Percentiles rank a stretch among this genome's conserved stretches.
phyloP scores from a whole-genome alignment of 2,888 invertebrate species.

The Timandra comae region DNA sequence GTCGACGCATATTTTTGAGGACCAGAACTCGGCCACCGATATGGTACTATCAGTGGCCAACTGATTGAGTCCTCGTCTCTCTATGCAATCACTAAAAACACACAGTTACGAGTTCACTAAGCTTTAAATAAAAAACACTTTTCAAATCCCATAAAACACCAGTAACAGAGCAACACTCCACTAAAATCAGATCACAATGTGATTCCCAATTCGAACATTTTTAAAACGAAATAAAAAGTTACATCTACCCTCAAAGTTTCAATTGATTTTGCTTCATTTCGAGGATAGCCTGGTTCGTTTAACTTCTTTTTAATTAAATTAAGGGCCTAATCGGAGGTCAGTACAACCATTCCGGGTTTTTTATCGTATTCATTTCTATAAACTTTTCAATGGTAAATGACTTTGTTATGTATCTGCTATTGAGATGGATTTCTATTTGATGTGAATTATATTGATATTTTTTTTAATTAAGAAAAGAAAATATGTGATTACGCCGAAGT shows the following conservation, averaged over 20 bases:
- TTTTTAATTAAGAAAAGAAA: not conserved
- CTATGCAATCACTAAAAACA: too few relatives aligned
- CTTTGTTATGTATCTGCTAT: constrained; percentile 3
- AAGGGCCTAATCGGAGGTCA: constrained; percentile 44
- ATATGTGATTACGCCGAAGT: too few relatives aligned
- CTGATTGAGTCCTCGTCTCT: too few relatives aligned
- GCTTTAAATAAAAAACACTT: too few relatives aligned
- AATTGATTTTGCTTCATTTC: constrained; percentile 51
- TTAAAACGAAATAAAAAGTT: constrained; percentile 42
- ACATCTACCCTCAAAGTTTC: constrained; percentile 41
- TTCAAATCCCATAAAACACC: constrained; percentile 1
- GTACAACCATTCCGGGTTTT: constrained; percentile 23
- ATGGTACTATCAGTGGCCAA: too few relatives aligned
- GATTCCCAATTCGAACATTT: constrained; percentile 31
- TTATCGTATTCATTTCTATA: constrained; percentile 29
- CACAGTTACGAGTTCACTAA: too few relatives aligned
- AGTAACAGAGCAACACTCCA: constrained; percentile 10
- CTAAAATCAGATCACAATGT: constrained; percentile 19
- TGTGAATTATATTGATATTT: not conserved
- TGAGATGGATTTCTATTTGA: not conserved
- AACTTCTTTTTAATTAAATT: constrained; percentile 69
- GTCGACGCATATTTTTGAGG: too few relatives aligned
- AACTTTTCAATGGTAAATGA: constrained; percentile 20
- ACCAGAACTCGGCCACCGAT: too few relatives aligned
- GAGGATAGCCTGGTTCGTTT: constrained; percentile 48